phyloP scores from a whole-genome alignment of 2,888 invertebrate species.

The Acrocyrtus sp. region DNA sequence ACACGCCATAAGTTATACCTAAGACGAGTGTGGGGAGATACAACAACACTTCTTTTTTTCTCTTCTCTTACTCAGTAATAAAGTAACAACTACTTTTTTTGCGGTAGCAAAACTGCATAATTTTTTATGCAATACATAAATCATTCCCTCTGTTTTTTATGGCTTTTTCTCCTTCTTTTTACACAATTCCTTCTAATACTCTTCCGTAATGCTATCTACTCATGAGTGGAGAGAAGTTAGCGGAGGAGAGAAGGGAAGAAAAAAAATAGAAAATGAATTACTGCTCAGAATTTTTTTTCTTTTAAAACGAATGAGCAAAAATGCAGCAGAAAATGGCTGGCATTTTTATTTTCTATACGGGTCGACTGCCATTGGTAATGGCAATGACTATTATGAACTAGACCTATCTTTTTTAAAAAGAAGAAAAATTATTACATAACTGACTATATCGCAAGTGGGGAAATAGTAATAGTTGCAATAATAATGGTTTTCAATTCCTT shows the following conservation, averaged over 20 bases:
- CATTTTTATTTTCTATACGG: too few species aligned
- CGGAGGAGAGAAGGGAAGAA: constrained; percentile 13
- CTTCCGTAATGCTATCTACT: neutral
- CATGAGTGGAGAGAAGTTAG: neutral
- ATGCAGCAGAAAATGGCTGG: neutral
- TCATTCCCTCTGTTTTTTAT: constrained; percentile 42
- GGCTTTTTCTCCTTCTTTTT: constrained; percentile 20
- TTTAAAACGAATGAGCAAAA: neutral
- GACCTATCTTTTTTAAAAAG: neutral
- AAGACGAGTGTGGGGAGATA: too few species aligned
- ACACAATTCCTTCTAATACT: neutral
- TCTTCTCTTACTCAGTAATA: too few species aligned
- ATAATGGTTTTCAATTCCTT: too few species aligned
- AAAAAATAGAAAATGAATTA: constrained; percentile 45
- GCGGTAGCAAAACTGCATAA: constrained; percentile 42
- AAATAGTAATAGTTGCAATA: constrained; percentile 14
- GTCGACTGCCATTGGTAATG: constrained; percentile 2
- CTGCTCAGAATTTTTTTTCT: constrained; percentile 21
- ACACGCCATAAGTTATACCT: too few species aligned
- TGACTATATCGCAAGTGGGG: too few species aligned
- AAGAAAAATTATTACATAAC: constrained; percentile 17
- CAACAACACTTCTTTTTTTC: too few species aligned
- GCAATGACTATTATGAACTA: neutral
- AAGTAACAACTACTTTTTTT: too few species aligned
- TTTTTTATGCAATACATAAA: constrained; percentile 50